phyloP scores from a whole-genome alignment of 2,113 vertebrate genomes.

The Bothrops jararaca region DNA sequence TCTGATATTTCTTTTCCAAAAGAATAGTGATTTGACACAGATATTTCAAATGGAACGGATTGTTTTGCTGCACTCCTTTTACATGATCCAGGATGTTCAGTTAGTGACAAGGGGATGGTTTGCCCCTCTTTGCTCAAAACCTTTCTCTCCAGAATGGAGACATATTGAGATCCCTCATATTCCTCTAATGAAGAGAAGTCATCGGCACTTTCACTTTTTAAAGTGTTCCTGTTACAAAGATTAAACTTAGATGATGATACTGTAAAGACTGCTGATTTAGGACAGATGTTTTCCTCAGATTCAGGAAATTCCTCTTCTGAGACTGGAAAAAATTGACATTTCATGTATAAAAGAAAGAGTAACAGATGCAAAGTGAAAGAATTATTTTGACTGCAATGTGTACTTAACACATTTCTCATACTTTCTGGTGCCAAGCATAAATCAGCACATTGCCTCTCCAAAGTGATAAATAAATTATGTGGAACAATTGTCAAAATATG shows the following conservation, averaged over 20 bases:
- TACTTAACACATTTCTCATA: background rate
- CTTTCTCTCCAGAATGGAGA: slow-evolving; percentile 1
- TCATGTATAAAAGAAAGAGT: background rate
- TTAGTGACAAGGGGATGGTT: background rate
- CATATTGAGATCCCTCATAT: slow-evolving; percentile 7
- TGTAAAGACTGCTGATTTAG: slow-evolving; percentile 42
- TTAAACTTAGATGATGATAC: slow-evolving; percentile 25
- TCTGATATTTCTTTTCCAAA: slow-evolving; percentile 65
- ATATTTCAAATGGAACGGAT: slow-evolving; percentile 11
- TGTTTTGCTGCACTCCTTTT: background rate
- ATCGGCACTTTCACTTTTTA: background rate
- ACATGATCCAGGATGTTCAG: background rate
- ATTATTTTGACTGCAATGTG: background rate
- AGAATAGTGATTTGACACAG: slow-evolving; percentile 22
- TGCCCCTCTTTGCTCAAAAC: background rate
- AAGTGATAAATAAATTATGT: background rate
- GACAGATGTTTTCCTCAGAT: slow-evolving; percentile 54
- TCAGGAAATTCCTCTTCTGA: slow-evolving; percentile 53
- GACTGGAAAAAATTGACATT: slow-evolving; percentile 48
- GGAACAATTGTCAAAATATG: background rate
- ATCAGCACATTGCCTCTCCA: background rate
- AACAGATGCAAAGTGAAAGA: background rate
- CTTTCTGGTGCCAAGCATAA: background rate
- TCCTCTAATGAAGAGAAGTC: slow-evolving; percentile 20
- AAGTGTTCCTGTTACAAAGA: background rate